Percentiles rank a stretch among this genome's conserved stretches.
These are phyloP conservation scores for Melanerpes aurifrons DNA, from an alignment of 2,113 vertebrate genomes.

Conservation along the genomic window DNA sequence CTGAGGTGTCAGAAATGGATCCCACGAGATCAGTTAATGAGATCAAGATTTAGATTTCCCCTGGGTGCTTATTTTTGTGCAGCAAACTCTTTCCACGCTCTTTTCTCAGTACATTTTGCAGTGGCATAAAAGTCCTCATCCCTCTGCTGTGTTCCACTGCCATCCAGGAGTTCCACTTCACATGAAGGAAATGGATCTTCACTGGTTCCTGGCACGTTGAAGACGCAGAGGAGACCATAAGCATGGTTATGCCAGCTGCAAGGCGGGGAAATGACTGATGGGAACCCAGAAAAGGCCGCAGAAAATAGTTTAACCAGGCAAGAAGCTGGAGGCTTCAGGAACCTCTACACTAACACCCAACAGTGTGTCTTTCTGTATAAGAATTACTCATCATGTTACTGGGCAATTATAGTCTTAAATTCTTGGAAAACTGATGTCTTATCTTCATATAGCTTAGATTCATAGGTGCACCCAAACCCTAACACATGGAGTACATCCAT, in stretches of 20 bases:
- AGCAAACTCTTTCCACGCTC: neutral
- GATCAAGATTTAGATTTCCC: neutral
- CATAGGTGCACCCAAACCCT: neutral
- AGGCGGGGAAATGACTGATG: neutral
- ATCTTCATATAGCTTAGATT: neutral
- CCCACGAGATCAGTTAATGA: slow-evolving; percentile 9
- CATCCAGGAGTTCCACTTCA: neutral
- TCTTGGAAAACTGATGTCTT: neutral
- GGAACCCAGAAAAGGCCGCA: neutral
- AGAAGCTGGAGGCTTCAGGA: neutral
- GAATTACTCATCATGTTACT: neutral
- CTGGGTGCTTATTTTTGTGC: neutral
- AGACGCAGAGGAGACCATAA: neutral
- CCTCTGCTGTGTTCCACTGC: neutral
- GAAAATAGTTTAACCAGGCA: neutral
- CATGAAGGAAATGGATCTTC: neutral
- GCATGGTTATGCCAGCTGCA: neutral
- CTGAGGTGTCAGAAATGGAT: neutral
- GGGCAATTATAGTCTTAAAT: neutral
- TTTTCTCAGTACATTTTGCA: neutral
- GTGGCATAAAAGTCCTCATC: neutral
- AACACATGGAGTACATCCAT: neutral
- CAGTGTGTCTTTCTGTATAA: neutral
- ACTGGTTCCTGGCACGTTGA: neutral
- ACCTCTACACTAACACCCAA: neutral